phyloP scores from a whole-genome alignment of 2,888 invertebrate species.

The Patella caerulea region DNA sequence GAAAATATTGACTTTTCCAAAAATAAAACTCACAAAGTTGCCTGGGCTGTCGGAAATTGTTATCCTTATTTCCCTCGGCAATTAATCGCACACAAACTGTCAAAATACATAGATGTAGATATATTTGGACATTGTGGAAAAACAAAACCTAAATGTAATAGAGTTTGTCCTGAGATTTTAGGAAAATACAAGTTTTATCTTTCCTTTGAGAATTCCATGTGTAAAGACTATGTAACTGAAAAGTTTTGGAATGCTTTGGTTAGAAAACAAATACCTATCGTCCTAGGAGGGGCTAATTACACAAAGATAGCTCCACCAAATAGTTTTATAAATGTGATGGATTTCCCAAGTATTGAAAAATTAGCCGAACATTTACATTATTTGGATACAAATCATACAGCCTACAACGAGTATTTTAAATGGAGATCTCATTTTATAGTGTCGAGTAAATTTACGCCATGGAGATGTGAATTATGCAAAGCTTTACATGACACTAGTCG shows the following conservation, averaged over 20 bases:
- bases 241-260: conserved; percentile 1
- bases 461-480: conserved; percentile 6
- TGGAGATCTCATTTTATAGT: conserved; percentile 2
- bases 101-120: conserved; percentile 16
- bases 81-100: conserved; percentile 9
- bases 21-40: conserved; percentile 5
- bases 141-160: background rate
- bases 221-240: conserved; percentile 23
- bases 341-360: conserved; percentile 11
- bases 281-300: conserved; percentile 17
- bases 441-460: background rate
- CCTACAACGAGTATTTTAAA: conserved; percentile 21
- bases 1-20: background rate
- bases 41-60: conserved; percentile 18
- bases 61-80: conserved; percentile 3
- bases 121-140: conserved; percentile 17
- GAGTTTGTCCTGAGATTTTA: background rate
- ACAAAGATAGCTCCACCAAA: conserved; percentile 12
- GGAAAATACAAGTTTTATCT: conserved; percentile 23
- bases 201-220: conserved; percentile 18
- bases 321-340: conserved; percentile 20
- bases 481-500: background rate
- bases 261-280: conserved; percentile 5
- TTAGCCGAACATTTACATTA: conserved; percentile 14
- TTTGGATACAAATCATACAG: conserved; percentile 17